Evolutionary conservation across 2,888 invertebrate genomes (phyloP).

Genomic region (Drosophila antonietae): DNA sequence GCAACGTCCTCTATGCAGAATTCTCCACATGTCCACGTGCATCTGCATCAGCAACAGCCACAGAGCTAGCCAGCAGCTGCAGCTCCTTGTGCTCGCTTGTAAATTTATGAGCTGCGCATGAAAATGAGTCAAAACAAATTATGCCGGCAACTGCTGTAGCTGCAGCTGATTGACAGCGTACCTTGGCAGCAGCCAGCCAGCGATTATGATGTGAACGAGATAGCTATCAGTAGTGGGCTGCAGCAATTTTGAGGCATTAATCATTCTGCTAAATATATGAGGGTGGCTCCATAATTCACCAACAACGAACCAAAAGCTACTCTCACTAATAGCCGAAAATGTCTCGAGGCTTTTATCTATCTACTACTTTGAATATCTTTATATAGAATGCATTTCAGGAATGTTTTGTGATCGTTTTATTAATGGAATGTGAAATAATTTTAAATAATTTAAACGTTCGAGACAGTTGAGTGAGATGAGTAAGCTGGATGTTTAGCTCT

Average conservation of each 20-base stretch:
- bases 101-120: conserved; percentile 78
- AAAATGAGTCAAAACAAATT: conserved; percentile 82
- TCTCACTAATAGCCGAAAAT: conserved; percentile 36
- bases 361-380: not conserved
- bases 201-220: conserved; percentile 77
- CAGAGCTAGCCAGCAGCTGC: conserved; percentile 17
- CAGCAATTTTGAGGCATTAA: conserved; percentile 72
- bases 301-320: conserved; percentile 21
- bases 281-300: conserved; percentile 47
- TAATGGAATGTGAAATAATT: conserved; percentile 60
- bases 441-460: conserved; percentile 62
- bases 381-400: not conserved
- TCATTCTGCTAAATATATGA: conserved; percentile 64
- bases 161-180: conserved; percentile 62
- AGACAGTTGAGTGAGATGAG: not conserved
- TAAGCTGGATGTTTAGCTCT: conserved; percentile 36
- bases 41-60: conserved; percentile 37
- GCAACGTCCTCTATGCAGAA: conserved; percentile 60
- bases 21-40: conserved; percentile 24
- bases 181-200: conserved; percentile 24
- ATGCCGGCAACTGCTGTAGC: conserved; percentile 56
- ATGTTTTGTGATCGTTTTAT: conserved; percentile 46
- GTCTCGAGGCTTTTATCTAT: not conserved
- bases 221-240: conserved; percentile 56
- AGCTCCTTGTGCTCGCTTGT: conserved; percentile 25